Evolutionary conservation across 2,797 vertebrate species (phyloP).

Genomic region (Champsocephalus gunnari): DNA sequence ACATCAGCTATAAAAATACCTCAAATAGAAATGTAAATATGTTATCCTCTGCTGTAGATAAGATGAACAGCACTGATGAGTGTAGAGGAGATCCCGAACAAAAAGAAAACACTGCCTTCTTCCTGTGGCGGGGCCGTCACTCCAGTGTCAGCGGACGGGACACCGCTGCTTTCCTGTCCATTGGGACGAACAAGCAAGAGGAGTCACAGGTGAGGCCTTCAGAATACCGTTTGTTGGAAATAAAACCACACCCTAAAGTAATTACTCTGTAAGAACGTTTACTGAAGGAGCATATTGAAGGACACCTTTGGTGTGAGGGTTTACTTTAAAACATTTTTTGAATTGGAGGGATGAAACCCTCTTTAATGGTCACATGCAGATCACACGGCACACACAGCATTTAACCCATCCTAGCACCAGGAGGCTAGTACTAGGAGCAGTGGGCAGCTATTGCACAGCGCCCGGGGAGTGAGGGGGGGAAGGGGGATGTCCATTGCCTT

Average conservation of each 20-base stretch:
- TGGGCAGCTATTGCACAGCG: too few relatives aligned
- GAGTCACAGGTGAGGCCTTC: slow-evolving; percentile 71
- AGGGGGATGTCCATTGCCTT: too few relatives aligned
- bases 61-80: slow-evolving; percentile 45
- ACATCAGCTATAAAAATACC: neutral
- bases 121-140: slow-evolving; percentile 84
- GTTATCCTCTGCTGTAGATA: slow-evolving; percentile 32
- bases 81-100: neutral
- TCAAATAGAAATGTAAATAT: neutral
- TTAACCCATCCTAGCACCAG: too few relatives aligned
- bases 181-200: slow-evolving; percentile 68
- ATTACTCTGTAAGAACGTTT: neutral
- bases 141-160: slow-evolving; percentile 76
- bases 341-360: too few relatives aligned
- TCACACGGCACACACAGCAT: too few relatives aligned
- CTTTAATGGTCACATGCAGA: too few relatives aligned
- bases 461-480: too few relatives aligned
- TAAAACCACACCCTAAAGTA: neutral
- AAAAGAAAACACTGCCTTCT: slow-evolving; percentile 71
- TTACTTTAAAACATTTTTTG: too few relatives aligned
- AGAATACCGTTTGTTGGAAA: neutral
- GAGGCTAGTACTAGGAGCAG: too few relatives aligned
- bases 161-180: slow-evolving; percentile 77
- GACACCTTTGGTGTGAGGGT: neutral
- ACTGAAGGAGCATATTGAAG: neutral